Evolutionary conservation across 2,113 vertebrate genomes (phyloP).

Genomic region (Desmodus rotundus): DNA sequence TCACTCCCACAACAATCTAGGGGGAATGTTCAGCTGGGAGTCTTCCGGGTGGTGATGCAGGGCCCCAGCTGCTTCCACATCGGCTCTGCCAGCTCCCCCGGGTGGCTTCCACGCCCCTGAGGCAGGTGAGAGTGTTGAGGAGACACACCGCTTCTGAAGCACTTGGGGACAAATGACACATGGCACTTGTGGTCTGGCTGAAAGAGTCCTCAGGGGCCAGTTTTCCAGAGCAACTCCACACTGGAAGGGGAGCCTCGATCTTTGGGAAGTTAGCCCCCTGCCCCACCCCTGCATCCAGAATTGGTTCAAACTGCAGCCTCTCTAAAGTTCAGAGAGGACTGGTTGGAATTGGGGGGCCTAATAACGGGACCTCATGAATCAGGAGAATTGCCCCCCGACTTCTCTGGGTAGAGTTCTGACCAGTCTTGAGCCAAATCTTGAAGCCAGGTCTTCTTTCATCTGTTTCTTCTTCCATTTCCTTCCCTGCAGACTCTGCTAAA

Average conservation of each 20-base stretch:
- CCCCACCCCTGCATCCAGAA: fast-evolving
- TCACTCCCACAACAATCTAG: neutral
- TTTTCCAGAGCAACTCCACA: neutral
- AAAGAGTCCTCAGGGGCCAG: neutral
- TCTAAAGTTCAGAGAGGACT: neutral
- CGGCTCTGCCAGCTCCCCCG: neutral
- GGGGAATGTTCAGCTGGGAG: fast-evolving
- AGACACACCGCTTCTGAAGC: neutral
- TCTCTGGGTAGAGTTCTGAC: neutral
- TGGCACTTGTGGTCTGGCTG: neutral
- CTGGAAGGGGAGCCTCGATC: fast-evolving
- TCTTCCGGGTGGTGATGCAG: neutral
- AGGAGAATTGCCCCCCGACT: neutral
- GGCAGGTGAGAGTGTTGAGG: neutral
- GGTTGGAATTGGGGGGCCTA: neutral
- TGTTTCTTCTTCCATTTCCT: neutral
- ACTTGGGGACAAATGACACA: neutral
- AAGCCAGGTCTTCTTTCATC: neutral
- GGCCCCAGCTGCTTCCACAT: neutral
- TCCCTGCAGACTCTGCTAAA: neutral
- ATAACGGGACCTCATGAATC: neutral
- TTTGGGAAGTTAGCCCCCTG: neutral
- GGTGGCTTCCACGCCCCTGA: neutral
- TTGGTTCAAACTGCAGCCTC: neutral
- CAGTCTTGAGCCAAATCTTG: neutral